These are phyloP conservation scores for Gopherus flavomarginatus DNA, from an alignment of 2,113 vertebrate genomes.

Conservation along the genomic window DNA sequence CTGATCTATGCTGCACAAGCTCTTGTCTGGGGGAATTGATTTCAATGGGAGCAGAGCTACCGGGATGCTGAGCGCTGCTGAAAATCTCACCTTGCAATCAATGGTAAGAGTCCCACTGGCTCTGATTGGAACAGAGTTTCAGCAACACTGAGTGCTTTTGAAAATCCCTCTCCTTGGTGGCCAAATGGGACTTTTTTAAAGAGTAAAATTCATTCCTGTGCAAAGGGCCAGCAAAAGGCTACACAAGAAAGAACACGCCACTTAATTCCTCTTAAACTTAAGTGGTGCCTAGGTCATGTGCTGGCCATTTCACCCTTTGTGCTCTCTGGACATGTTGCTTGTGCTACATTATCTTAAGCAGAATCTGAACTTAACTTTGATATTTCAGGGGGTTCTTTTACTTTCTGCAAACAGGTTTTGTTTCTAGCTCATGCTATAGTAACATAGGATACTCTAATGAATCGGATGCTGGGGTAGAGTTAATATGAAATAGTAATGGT, in stretches of 20 bases:
- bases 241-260: too few species aligned
- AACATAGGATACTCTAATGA: conserved; percentile 68
- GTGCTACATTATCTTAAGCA: not conserved
- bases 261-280: too few species aligned
- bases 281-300: not conserved
- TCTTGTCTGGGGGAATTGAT: too few species aligned
- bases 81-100: rapidly evolving
- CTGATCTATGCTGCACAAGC: too few species aligned
- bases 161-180: not conserved
- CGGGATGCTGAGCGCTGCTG: not conserved
- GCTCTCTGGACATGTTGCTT: not conserved
- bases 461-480: conserved; percentile 71
- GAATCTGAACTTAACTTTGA: not conserved
- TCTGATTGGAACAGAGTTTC: not conserved
- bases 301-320: not conserved
- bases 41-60: too few species aligned
- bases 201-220: too few species aligned
- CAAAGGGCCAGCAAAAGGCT: too few species aligned
- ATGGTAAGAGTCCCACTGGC: not conserved
- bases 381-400: not conserved
- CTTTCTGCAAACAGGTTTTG: conserved; percentile 54
- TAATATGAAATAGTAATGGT: conserved; percentile 78
- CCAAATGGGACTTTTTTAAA: not conserved
- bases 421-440: conserved; percentile 45
- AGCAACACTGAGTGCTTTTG: not conserved